Evolutionary conservation across 2,888 invertebrate genomes (phyloP).

Genomic region (Zele albiditarsus): DNA sequence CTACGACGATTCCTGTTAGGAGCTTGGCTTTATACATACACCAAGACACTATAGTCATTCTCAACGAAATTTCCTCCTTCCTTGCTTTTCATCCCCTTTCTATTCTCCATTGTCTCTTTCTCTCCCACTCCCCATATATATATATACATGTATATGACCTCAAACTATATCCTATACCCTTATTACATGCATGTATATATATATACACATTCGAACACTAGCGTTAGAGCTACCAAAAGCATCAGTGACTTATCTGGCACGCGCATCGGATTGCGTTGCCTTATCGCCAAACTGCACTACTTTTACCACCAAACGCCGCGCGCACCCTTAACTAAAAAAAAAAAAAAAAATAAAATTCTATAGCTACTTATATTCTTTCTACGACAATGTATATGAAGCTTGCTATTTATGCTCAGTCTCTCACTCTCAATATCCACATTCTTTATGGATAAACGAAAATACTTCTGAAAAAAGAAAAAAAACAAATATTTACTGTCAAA

Average conservation of each 20-base stretch:
- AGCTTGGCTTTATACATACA: constrained; percentile 35
- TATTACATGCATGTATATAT: not conserved
- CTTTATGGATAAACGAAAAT: constrained; percentile 6
- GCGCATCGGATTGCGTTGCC: constrained; percentile 73
- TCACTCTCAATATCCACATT: not conserved
- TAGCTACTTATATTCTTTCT: not conserved
- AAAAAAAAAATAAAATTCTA: no score
- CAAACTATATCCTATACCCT: constrained; percentile 21
- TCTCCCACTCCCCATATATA: constrained; percentile 48
- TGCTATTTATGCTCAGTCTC: constrained; percentile 36
- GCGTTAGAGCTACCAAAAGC: constrained; percentile 55
- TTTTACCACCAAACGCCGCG: constrained; percentile 60
- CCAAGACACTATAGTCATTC: constrained; percentile 46
- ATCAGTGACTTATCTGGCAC: constrained; percentile 73
- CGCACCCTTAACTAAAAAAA: constrained; percentile 25
- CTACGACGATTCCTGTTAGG: constrained; percentile 5
- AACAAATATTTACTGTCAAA: no score
- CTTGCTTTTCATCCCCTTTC: constrained; percentile 20
- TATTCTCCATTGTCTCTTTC: constrained; percentile 52
- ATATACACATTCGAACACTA: constrained; percentile 21
- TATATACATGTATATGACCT: not conserved
- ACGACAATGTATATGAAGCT: constrained; percentile 41
- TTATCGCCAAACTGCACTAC: constrained; percentile 71
- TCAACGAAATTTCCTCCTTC: constrained; percentile 43
- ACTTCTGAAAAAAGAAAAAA: not conserved